Evolutionary conservation across 2,888 invertebrate genomes (phyloP).

Genomic region (Nephrocerus scutellatus): DNA sequence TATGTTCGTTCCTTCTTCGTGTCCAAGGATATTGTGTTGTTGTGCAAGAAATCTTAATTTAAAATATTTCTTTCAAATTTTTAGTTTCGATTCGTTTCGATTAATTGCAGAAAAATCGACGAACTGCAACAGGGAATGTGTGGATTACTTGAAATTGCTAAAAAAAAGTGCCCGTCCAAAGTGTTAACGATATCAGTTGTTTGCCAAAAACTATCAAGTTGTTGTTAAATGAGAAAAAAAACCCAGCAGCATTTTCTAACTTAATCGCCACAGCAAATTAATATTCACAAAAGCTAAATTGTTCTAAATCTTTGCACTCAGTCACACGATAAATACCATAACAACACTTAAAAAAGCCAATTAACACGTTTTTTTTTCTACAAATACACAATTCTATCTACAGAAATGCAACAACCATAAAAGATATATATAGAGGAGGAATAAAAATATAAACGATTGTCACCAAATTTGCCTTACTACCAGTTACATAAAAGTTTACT

Average conservation of each 20-base stretch:
- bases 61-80: neutral
- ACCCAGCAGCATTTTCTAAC: too few relatives aligned
- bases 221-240: too few relatives aligned
- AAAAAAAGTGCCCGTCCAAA: too few relatives aligned
- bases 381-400: neutral
- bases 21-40: too few relatives aligned
- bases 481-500: conserved; percentile 4
- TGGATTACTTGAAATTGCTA: too few relatives aligned
- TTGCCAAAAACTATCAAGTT: too few relatives aligned
- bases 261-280: too few relatives aligned
- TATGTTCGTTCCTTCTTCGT: too few relatives aligned
- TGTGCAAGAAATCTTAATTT: too few relatives aligned
- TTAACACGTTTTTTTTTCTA: neutral
- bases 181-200: too few relatives aligned
- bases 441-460: conserved; percentile 9
- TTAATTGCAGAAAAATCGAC: too few relatives aligned
- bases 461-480: conserved; percentile 22
- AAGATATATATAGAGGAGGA: conserved; percentile 17
- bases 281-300: neutral
- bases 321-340: conserved; percentile 16
- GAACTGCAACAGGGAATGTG: too few relatives aligned
- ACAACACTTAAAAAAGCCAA: neutral
- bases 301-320: neutral
- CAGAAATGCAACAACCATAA: conserved; percentile 8
- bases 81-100: neutral